These are phyloP conservation scores for Serilophus lunatus DNA, from an alignment of 2,113 vertebrate genomes.

Conservation along the genomic window DNA sequence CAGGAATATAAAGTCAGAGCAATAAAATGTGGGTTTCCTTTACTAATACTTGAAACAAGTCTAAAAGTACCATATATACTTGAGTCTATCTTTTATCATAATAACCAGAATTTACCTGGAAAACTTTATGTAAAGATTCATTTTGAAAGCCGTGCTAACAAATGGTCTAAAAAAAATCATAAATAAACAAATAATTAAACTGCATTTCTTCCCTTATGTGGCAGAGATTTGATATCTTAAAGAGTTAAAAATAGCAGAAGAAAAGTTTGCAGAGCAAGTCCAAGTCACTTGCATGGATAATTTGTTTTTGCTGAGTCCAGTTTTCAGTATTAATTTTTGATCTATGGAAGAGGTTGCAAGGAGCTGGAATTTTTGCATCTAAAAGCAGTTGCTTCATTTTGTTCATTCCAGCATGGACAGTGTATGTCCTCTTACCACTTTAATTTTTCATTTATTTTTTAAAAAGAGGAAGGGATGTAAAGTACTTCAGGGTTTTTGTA, in stretches of 20 bases:
- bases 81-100: neutral
- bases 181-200: neutral
- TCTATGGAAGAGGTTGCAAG: conserved; percentile 61
- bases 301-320: conserved; percentile 76
- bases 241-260: conserved; percentile 22
- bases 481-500: neutral
- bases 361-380: conserved; percentile 61
- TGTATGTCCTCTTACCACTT: neutral
- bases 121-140: neutral
- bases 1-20: neutral
- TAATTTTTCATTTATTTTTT: neutral
- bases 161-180: neutral
- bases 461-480: neutral
- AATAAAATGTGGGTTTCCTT: neutral
- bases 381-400: conserved; percentile 67
- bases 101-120: neutral
- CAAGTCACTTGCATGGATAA: conserved; percentile 67
- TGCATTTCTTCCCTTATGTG: neutral
- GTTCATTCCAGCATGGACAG: conserved; percentile 37
- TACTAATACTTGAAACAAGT: neutral
- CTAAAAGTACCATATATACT: neutral
- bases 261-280: conserved; percentile 57
- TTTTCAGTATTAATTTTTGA: conserved; percentile 82
- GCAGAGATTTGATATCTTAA: neutral
- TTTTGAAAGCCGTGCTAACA: neutral